These are phyloP conservation scores for Trichonephila clavata DNA, from an alignment of 1,140 invertebrate genomes.

Conservation along the genomic window DNA sequence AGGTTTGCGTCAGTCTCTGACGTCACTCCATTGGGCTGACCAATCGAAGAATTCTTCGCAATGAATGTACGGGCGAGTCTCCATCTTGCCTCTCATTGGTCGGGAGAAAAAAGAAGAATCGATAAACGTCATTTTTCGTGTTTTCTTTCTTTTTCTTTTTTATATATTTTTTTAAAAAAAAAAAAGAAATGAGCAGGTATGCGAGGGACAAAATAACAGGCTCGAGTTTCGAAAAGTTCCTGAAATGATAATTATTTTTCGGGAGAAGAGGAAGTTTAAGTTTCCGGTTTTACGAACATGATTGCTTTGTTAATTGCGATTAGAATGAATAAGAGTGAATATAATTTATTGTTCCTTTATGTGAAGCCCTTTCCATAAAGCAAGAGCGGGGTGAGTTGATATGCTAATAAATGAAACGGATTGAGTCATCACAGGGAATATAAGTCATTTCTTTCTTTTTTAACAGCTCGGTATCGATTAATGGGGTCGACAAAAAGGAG, in stretches of 20 bases:
- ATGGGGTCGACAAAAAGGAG: neutral
- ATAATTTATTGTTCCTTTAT: constrained; percentile 50
- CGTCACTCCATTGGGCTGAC: neutral
- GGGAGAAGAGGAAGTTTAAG: neutral
- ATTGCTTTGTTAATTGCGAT: constrained; percentile 63
- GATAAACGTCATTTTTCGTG: constrained; percentile 41
- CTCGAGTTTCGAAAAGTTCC: constrained; percentile 54
- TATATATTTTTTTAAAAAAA: neutral
- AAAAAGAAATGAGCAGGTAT: neutral
- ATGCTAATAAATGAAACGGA: constrained; percentile 26
- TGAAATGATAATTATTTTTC: constrained; percentile 65
- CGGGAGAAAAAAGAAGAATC: constrained; percentile 39
- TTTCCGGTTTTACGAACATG: constrained; percentile 53
- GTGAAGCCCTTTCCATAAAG: neutral
- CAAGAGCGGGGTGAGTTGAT: neutral
- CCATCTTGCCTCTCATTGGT: constrained; percentile 11
- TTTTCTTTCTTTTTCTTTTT: too few relatives aligned
- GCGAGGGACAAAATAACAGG: constrained; percentile 13
- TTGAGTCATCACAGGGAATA: constrained; percentile 3
- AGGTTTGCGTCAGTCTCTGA: constrained; percentile 25
- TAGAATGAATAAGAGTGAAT: constrained; percentile 6
- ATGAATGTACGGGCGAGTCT: constrained; percentile 52
- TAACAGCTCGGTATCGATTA: neutral
- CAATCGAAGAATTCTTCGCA: constrained; percentile 45
- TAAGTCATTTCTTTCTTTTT: neutral